Evolutionary conservation across 2,113 vertebrate genomes (phyloP).

Genomic region (Melanotaenia duboulayi): DNA sequence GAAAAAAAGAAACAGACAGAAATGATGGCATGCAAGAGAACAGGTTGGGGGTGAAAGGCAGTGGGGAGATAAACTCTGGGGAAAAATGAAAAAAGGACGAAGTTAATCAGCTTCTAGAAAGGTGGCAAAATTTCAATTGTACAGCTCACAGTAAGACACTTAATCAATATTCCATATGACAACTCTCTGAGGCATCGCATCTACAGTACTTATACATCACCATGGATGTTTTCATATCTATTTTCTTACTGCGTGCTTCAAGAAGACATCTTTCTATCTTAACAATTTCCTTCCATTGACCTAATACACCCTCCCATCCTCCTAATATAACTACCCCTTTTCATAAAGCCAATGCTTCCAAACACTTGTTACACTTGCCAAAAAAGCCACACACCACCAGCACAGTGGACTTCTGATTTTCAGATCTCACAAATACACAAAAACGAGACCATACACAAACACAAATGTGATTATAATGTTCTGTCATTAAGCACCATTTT

Average conservation of each 20-base stretch:
- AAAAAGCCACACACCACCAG: too few relatives aligned
- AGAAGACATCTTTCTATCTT: neutral
- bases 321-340: neutral
- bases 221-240: conserved; percentile 10
- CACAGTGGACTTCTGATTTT: too few relatives aligned
- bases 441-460: neutral
- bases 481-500: conserved; percentile 16
- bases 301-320: neutral
- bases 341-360: too few relatives aligned
- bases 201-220: conserved; percentile 10
- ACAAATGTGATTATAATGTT: neutral
- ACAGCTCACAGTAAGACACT: conserved; percentile 24
- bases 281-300: neutral
- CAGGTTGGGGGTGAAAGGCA: neutral
- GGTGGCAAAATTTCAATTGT: conserved; percentile 28
- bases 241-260: conserved; percentile 13
- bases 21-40: neutral
- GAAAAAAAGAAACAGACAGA: neutral
- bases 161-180: conserved; percentile 49
- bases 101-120: conserved; percentile 21
- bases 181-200: conserved; percentile 22
- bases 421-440: too few relatives aligned
- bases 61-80: neutral
- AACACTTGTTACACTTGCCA: too few relatives aligned
- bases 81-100: neutral